Percentiles rank a stretch among this genome's conserved stretches.
phyloP scores from a whole-genome alignment of 2,797 vertebrate species.

The Chaetodon trifasciatus region DNA sequence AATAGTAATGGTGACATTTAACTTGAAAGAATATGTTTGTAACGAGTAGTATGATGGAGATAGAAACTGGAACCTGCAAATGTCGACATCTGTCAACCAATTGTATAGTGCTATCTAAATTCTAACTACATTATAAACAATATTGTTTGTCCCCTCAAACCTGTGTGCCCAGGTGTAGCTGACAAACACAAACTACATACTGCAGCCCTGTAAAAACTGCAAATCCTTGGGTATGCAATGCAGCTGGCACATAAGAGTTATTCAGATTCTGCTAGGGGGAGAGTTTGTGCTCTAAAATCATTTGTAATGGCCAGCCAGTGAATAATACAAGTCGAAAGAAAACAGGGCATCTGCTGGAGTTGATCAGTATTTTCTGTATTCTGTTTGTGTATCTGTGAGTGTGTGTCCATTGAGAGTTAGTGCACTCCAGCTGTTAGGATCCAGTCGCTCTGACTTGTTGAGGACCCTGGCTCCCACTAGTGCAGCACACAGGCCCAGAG shows the following conservation, averaged over 20 bases:
- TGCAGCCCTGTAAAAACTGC: constrained; percentile 7
- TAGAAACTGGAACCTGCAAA: background rate
- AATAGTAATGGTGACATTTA: background rate
- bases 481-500: constrained; percentile 83
- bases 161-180: background rate
- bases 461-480: constrained; percentile 82
- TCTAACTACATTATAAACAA: background rate
- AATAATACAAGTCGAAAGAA: constrained; percentile 5
- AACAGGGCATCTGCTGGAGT: constrained; percentile 29
- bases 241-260: constrained; percentile 28
- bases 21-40: background rate
- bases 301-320: constrained; percentile 18
- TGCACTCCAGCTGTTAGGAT: constrained; percentile 77
- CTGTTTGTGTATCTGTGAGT: constrained; percentile 23
- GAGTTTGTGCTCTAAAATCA: constrained; percentile 18
- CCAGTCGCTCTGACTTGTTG: constrained; percentile 75
- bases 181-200: constrained; percentile 9
- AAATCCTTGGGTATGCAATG: constrained; percentile 48
- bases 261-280: constrained; percentile 25
- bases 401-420: constrained; percentile 59
- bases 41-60: background rate
- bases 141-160: constrained; percentile 18
- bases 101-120: background rate
- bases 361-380: constrained; percentile 37
- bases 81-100: background rate